phyloP scores from a whole-genome alignment of 2,797 vertebrate species.

The Eremophila alpestris region DNA sequence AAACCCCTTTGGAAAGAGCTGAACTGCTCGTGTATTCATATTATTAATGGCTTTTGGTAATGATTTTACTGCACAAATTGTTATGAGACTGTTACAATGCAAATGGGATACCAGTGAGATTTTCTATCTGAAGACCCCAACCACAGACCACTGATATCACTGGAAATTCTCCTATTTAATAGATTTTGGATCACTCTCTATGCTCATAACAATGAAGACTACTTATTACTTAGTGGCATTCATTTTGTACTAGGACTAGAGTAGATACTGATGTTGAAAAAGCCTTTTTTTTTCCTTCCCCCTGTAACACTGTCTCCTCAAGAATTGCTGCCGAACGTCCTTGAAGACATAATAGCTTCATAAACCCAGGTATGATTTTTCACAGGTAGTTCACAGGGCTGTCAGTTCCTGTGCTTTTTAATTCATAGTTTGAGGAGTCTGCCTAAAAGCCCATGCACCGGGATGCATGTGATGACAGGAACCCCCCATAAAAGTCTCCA shows the following conservation, averaged over 20 bases:
- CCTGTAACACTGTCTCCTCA: slow-evolving; percentile 44
- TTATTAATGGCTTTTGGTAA: slow-evolving; percentile 60
- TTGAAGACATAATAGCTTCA: slow-evolving; percentile 69
- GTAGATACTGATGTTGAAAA: slow-evolving; percentile 29
- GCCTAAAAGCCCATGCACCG: slow-evolving; percentile 51
- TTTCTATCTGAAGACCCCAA: slow-evolving; percentile 39
- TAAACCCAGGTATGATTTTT: slow-evolving; percentile 68
- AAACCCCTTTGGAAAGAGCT: slow-evolving; percentile 44
- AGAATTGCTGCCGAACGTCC: slow-evolving; percentile 36
- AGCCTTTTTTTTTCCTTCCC: background rate
- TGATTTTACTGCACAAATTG: slow-evolving; percentile 58
- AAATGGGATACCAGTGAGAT: slow-evolving; percentile 50
- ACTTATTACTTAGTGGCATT: slow-evolving; percentile 49
- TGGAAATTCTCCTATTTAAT: slow-evolving; percentile 41
- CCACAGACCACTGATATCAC: slow-evolving; percentile 23
- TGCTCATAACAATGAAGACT: slow-evolving; percentile 14
- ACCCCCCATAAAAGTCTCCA: slow-evolving; percentile 48
- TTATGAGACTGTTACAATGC: slow-evolving; percentile 62
- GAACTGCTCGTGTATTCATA: slow-evolving; percentile 34
- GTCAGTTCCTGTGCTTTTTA: slow-evolving; percentile 63
- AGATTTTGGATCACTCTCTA: slow-evolving; percentile 28
- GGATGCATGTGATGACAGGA: slow-evolving; percentile 59
- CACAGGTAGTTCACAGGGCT: slow-evolving; percentile 64
- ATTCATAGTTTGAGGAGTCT: slow-evolving; percentile 64
- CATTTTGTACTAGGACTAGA: slow-evolving; percentile 29